Base-by-base conservation (phyloP, 2,888 invertebrate genomes). In the Capitulum mitella region DNA sequence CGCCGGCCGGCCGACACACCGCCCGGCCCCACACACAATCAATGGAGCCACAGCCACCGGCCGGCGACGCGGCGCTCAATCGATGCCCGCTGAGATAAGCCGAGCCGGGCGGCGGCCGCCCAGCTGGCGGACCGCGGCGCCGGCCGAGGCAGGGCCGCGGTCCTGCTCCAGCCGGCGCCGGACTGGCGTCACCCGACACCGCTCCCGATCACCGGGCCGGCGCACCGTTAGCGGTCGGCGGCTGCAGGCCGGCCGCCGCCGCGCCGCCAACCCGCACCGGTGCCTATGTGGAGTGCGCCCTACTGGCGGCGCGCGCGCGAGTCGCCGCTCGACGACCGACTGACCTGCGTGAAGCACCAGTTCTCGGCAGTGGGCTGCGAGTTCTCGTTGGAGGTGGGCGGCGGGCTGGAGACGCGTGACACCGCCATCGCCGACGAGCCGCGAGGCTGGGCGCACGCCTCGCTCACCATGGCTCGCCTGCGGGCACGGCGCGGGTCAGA, bases 281-380 rank as follows among this genome's bases (percentile, higher is more conserved):
- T n/a, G n/a, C n/a, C n/a, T n/a, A n/a, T n/a, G n/a, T n/a, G n/a
- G n/a, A n/a, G n/a, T n/a, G n/a, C n/a, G n/a, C n/a, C n/a, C n/a
- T n/a, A n/a, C n/a, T n/a, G n/a, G n/a, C n/a, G n/a, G n/a, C n/a
- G n/a, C n/a, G n/a, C n/a, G n/a, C n/a, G n/a, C n/a, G n/a, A n/a
- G n/a, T n/a, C n/a, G n/a, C n/a, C n/a, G n/a, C n/a, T n/a, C 43
- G 43, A 12, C 43, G 43, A 43, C 43, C 37, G 26, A 79, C 82
- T 80, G 89, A 97, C 97, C 93, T 98, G 97, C 87, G 98, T 99
- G 87, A 98, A 98, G 90, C 98, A 99, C 98, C 98, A 99, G 90
- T 98, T 98, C 88, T 99, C 98, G 82, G 98, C 98, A 84, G 98
- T 97, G 85, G 98, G 98, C 86, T 95, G 95, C 89, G 94, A 94